Evolutionary conservation across 2,797 vertebrate genomes (phyloP).

Genomic region (Fistularia tabacaria): DNA sequence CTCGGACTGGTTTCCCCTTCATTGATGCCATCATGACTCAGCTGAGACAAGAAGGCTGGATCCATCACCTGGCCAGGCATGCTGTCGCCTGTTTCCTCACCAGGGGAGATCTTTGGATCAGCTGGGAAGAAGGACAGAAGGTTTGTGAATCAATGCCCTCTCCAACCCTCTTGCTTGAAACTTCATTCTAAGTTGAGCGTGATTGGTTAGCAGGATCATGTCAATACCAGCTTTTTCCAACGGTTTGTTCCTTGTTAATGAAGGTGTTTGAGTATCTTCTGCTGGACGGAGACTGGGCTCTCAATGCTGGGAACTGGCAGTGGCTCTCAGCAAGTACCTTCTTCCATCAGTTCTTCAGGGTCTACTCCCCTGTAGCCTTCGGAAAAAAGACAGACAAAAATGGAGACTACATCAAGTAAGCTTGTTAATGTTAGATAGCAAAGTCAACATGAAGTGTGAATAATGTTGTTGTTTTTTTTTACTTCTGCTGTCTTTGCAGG

Average conservation of each 20-base stretch:
- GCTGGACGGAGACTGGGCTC: constrained; percentile 74
- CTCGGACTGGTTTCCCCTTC: constrained; percentile 72
- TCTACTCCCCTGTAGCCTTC: constrained; percentile 73
- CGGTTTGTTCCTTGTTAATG: not conserved
- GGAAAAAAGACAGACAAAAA: constrained; percentile 76
- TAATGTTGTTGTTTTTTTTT: not conserved
- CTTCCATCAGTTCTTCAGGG: constrained; percentile 75
- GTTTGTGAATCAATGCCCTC: constrained; percentile 27
- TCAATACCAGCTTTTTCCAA: not conserved
- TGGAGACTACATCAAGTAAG: constrained; percentile 77
- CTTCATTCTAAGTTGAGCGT: not conserved
- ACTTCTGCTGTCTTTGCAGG: constrained; percentile 31
- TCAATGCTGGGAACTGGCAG: constrained; percentile 79
- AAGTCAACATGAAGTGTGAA: no score
- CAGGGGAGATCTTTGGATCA: constrained; percentile 75
- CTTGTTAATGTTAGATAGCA: not conserved
- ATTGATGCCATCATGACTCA: constrained; percentile 79
- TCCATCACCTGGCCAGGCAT: constrained; percentile 77
- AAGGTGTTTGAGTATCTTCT: constrained; percentile 77
- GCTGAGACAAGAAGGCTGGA: constrained; percentile 76
- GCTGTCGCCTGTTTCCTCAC: constrained; percentile 77
- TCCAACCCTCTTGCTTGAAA: no score
- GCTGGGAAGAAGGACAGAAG: constrained; percentile 77
- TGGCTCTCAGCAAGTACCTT: constrained; percentile 79
- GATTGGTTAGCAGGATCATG: no score